phyloP scores from a whole-genome alignment of 2,113 vertebrate species.

The Archilochus colubris region DNA sequence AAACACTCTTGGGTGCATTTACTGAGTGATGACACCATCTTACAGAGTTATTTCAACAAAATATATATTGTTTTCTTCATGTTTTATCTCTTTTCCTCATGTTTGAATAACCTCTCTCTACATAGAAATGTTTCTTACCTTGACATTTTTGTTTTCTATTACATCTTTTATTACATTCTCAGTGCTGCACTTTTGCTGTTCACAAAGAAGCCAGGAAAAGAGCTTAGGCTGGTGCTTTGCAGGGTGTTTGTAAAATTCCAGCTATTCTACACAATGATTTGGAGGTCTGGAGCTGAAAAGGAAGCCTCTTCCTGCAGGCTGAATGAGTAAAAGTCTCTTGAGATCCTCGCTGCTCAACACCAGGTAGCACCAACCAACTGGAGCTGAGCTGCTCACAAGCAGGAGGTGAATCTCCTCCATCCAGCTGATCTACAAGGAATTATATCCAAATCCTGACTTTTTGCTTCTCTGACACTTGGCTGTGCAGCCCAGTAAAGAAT shows the following conservation, averaged over 20 bases:
- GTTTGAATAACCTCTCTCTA: neutral
- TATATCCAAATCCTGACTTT: neutral
- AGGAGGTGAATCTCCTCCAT: neutral
- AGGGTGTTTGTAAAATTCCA: neutral
- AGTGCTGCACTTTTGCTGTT: neutral
- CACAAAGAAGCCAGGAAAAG: neutral
- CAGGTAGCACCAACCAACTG: accelerated
- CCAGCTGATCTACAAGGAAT: neutral
- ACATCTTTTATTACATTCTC: neutral
- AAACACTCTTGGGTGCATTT: neutral
- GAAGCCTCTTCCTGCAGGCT: neutral
- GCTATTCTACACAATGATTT: neutral
- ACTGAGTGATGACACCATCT: neutral
- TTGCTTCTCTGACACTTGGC: accelerated
- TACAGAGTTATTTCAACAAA: neutral
- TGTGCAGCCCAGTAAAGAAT: neutral
- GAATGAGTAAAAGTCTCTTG: neutral
- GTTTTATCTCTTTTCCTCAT: neutral
- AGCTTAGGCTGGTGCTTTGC: neutral
- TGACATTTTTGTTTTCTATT: neutral
- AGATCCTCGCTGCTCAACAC: neutral
- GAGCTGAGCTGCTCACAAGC: neutral
- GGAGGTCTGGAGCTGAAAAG: neutral
- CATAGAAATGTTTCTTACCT: neutral
- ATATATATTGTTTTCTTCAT: neutral